A percentile compares a stretch with the other conserved stretches of the same genome.
Conservation (phyloP, 1,140 invertebrate species). For the Pseudomyrmex cubaensis region DNA sequence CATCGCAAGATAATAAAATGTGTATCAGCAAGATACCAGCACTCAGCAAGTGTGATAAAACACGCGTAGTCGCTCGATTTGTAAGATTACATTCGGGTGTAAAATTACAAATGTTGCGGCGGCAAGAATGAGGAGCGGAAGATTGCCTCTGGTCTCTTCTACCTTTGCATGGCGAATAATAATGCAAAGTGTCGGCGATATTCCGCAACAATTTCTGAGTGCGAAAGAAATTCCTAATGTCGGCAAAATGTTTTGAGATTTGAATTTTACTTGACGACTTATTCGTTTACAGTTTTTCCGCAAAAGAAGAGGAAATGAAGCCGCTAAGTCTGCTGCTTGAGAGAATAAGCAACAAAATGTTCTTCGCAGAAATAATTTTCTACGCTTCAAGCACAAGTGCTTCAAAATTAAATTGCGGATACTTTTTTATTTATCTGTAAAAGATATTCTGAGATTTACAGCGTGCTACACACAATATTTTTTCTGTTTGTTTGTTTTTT, state of each 20-base stretch:
- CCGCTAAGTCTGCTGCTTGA: neutral
- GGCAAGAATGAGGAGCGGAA: neutral
- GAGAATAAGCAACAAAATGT: neutral
- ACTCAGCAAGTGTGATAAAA: constrained; percentile 14
- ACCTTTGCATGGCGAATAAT: constrained; percentile 17
- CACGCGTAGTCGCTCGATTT: constrained; percentile 17
- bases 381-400: no score
- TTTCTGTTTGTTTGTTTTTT: no score
- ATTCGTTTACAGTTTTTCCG: constrained; percentile 1
- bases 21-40: constrained; percentile 25
- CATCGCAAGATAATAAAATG: neutral
- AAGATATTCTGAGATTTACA: no score
- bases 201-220: neutral
- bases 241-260: neutral
- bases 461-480: no score
- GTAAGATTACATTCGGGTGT: constrained; percentile 25
- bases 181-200: constrained; percentile 15
- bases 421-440: no score
- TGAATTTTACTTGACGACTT: constrained; percentile 44
- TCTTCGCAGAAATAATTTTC: neutral
- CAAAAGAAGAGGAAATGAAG: neutral
- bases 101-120: constrained; percentile 7
- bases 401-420: no score
- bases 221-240: neutral
- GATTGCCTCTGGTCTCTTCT: no score